Percentiles rank a stretch among this genome's conserved stretches.
phyloP scores from a whole-genome alignment of 2,113 vertebrate species.

The Dascyllus trimaculatus region DNA sequence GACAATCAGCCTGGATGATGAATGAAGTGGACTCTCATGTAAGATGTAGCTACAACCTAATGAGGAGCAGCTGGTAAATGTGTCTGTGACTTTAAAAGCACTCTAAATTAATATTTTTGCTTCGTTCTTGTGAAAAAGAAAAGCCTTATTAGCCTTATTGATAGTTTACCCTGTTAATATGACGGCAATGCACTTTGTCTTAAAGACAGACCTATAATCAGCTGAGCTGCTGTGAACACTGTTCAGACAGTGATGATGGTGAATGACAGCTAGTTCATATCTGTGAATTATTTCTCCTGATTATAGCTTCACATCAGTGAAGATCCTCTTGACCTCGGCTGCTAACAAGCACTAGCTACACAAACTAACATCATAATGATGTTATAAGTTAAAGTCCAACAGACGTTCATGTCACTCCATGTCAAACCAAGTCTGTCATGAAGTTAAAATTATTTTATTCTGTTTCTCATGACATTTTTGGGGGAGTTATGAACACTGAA shows the following conservation, averaged over 20 bases:
- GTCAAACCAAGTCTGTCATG: not conserved
- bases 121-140: slow-evolving; percentile 40
- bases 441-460: slow-evolving; percentile 30
- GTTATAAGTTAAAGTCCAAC: not conserved
- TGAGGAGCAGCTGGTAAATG: slow-evolving; percentile 20
- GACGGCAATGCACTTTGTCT: slow-evolving; percentile 36
- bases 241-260: not conserved
- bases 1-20: not conserved
- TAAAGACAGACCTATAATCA: slow-evolving; percentile 15
- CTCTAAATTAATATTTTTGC: not conserved
- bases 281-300: slow-evolving; percentile 30
- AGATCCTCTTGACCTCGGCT: slow-evolving; percentile 23
- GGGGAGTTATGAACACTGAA: slow-evolving; percentile 22
- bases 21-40: slow-evolving; percentile 24
- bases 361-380: not conserved
- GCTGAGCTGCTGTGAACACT: slow-evolving; percentile 18
- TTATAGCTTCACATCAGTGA: slow-evolving; percentile 27
- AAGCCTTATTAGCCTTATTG: slow-evolving; percentile 10
- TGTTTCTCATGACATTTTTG: not conserved
- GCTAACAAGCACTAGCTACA: not conserved
- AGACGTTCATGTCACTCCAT: not conserved
- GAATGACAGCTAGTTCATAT: not conserved
- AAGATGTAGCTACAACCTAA: not conserved
- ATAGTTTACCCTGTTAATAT: slow-evolving; percentile 1
- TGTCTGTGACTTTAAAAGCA: slow-evolving; percentile 17